Percentiles rank a stretch among this genome's conserved stretches.
Evolutionary conservation across 2,888 invertebrate species (phyloP).

Genomic region (Halictus ligatus): DNA sequence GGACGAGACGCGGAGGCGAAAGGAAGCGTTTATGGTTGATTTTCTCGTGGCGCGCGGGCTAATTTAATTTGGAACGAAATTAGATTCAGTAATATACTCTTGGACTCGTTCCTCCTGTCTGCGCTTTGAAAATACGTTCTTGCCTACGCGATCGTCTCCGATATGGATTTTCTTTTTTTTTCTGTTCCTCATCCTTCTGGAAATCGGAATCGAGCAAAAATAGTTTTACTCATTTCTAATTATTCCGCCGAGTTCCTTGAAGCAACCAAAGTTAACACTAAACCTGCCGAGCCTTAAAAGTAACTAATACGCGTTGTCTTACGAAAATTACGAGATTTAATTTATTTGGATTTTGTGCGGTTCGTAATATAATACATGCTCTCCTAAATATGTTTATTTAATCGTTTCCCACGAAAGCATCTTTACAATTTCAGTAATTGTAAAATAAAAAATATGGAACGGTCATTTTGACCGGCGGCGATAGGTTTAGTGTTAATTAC

Average conservation of each 20-base stretch:
- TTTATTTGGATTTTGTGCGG: no score
- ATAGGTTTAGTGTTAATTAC: not conserved
- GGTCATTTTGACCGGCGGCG: no score
- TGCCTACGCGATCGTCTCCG: not conserved
- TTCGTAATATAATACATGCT: no score
- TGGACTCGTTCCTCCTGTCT: conserved; percentile 15
- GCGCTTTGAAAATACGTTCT: conserved; percentile 8
- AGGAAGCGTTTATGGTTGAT: conserved; percentile 42
- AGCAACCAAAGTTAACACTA: not conserved
- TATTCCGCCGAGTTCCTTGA: not conserved
- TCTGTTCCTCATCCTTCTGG: not conserved
- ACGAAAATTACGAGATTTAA: no score
- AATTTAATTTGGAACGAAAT: conserved; percentile 48
- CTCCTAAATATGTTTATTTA: no score
- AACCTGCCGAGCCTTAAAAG: no score
- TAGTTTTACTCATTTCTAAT: not conserved
- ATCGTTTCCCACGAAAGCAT: no score
- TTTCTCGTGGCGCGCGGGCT: conserved; percentile 37
- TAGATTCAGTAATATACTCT: conserved; percentile 50
- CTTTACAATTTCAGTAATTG: no score
- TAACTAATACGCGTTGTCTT: no score
- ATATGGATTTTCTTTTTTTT: conserved; percentile 6
- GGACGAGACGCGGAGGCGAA: not conserved
- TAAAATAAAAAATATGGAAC: no score
- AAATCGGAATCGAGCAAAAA: conserved; percentile 15